Conservation (phyloP, 2,797 vertebrate genomes). For the Mastacembelus armatus region DNA sequence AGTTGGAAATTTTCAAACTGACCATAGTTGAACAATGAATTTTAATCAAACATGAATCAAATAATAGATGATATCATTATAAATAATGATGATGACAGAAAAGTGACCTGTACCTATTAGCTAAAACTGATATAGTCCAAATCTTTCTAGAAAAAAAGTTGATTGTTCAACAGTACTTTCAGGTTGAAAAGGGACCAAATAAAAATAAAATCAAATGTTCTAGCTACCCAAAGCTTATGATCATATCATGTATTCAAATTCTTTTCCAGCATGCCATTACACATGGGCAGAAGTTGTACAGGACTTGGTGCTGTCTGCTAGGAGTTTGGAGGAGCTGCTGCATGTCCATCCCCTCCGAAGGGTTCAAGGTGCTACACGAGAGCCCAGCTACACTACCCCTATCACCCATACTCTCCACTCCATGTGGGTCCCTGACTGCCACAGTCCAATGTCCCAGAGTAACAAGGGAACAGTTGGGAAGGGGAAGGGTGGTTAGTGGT, state of each 20-base stretch:
- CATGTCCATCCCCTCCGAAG: conserved; percentile 66
- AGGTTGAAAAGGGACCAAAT: background rate
- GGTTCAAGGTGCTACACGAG: conserved; percentile 76
- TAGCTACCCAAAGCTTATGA: background rate
- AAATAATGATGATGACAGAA: background rate
- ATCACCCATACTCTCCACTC: conserved; percentile 27
- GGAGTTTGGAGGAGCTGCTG: conserved; percentile 66
- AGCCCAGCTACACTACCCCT: conserved; percentile 64
- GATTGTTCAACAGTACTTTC: too few relatives aligned
- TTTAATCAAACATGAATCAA: conserved; percentile 42
- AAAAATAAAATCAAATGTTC: background rate
- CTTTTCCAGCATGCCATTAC: conserved; percentile 46
- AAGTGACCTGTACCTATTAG: too few relatives aligned
- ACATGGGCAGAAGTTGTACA: conserved; percentile 34
- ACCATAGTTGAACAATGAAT: background rate
- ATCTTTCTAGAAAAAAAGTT: too few relatives aligned
- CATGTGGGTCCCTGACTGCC: conserved; percentile 4
- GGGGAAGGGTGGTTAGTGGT: conserved; percentile 65
- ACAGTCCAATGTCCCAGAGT: conserved; percentile 19
- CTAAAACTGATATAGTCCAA: too few relatives aligned
- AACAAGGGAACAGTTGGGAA: conserved; percentile 14
- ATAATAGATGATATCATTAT: conserved; percentile 1
- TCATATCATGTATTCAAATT: conserved; percentile 22
- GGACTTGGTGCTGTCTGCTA: conserved; percentile 35
- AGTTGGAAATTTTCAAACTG: background rate